Evolutionary conservation across 2,797 vertebrate species (phyloP).

Genomic region (Schizothorax lantsangensis): DNA sequence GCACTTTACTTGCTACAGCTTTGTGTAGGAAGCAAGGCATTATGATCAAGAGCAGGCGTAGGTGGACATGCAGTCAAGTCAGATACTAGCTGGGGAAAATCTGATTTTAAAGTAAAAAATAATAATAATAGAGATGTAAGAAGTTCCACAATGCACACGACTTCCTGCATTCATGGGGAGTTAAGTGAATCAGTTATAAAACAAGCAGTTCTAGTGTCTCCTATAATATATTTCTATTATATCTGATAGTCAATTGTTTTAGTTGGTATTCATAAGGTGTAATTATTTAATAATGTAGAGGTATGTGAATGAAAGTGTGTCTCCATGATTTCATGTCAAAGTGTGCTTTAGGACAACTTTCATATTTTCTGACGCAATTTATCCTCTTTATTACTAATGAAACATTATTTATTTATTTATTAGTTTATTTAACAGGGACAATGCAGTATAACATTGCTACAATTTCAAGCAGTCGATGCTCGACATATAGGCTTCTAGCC

Average conservation of each 20-base stretch:
- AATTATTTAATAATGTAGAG: background rate
- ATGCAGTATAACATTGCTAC: no score
- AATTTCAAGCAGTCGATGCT: no score
- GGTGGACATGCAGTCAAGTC: constrained; percentile 36
- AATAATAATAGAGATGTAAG: background rate
- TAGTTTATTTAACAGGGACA: no score
- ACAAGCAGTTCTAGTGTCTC: background rate
- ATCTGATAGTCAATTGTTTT: background rate
- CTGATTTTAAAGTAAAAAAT: constrained; percentile 16
- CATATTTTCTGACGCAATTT: background rate
- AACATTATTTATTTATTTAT: background rate
- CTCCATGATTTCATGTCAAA: background rate
- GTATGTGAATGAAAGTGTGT: background rate
- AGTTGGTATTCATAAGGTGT: background rate
- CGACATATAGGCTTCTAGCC: no score
- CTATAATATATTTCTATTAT: background rate
- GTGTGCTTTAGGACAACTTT: background rate
- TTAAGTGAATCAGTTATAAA: background rate
- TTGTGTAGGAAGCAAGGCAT: constrained; percentile 27
- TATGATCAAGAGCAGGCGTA: constrained; percentile 18
- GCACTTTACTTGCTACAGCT: constrained; percentile 22
- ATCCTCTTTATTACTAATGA: background rate
- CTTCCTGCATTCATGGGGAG: background rate
- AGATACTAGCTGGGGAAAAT: constrained; percentile 22
- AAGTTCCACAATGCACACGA: background rate